phyloP scores from a whole-genome alignment of 2,113 vertebrate genomes.

The Verasper variegatus region DNA sequence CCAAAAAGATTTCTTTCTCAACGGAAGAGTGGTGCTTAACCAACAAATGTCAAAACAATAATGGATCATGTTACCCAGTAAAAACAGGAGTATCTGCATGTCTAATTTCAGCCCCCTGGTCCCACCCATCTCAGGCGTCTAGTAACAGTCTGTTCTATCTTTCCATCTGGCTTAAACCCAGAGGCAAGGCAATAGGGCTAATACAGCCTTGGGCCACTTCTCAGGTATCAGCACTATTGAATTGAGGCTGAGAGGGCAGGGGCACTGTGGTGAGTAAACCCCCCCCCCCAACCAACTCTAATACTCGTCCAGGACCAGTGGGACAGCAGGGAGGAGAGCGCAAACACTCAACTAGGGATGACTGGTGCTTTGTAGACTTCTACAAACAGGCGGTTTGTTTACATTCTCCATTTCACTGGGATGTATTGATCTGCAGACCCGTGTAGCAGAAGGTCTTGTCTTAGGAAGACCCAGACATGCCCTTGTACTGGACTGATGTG shows the following conservation, averaged over 20 bases:
- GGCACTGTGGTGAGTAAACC: conserved; percentile 16
- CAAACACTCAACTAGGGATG: conserved; percentile 26
- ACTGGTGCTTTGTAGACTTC: conserved; percentile 32
- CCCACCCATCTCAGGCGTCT: conserved; percentile 32
- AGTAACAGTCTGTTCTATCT: conserved; percentile 43
- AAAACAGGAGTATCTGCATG: conserved; percentile 44
- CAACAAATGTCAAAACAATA: conserved; percentile 49
- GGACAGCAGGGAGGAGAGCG: conserved; percentile 14
- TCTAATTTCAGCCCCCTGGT: conserved; percentile 36
- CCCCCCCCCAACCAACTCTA: conserved; percentile 1
- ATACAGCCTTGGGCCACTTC: conserved; percentile 38
- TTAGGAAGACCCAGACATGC: conserved; percentile 50
- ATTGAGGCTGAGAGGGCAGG: conserved; percentile 28
- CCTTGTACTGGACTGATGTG: conserved; percentile 45
- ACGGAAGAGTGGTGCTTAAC: conserved; percentile 31
- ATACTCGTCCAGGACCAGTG: conserved; percentile 39
- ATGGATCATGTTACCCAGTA: conserved; percentile 36
- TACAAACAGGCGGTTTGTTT: conserved; percentile 55
- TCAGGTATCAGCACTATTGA: conserved; percentile 70
- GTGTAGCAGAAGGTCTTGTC: conserved; percentile 43
- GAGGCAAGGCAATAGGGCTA: conserved; percentile 39
- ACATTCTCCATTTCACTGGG: conserved; percentile 44
- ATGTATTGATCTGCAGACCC: conserved; percentile 63
- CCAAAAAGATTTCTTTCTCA: conserved; percentile 26
- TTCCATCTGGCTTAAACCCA: conserved; percentile 55